Conservation (phyloP, 2,797 vertebrate species). For the Epinephelus coioides region DNA sequence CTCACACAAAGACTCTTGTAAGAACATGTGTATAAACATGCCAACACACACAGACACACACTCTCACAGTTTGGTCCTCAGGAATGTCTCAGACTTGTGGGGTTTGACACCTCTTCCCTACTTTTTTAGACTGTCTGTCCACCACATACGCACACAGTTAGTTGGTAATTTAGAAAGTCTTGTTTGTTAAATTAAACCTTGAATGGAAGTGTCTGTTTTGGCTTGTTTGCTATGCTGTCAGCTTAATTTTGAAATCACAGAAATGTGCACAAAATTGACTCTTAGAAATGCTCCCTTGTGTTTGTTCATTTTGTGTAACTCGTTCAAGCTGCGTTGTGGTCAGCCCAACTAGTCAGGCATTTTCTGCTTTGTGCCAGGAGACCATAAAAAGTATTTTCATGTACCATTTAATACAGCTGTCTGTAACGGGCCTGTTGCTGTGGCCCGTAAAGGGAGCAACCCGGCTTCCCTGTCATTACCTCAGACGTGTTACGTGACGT, state of each 20-base stretch:
- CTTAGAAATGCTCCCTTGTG: not conserved
- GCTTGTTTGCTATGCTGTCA: not conserved
- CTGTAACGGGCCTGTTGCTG: slow-evolving; percentile 24
- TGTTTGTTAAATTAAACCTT: no score
- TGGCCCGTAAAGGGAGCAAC: slow-evolving; percentile 40
- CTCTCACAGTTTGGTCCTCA: slow-evolving; percentile 36
- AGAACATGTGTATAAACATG: slow-evolving; percentile 61
- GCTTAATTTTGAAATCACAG: not conserved
- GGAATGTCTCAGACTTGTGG: slow-evolving; percentile 61
- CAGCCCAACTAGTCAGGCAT: slow-evolving; percentile 36
- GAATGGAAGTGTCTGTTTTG: not conserved
- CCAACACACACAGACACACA: slow-evolving; percentile 33
- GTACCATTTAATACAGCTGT: slow-evolving; percentile 38
- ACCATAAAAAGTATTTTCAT: slow-evolving; percentile 55
- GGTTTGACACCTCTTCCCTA: slow-evolving; percentile 56
- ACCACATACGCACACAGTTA: not conserved
- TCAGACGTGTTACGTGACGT: slow-evolving; percentile 66
- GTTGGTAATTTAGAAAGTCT: no score
- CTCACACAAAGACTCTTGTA: slow-evolving; percentile 37
- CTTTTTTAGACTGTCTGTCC: slow-evolving; percentile 29
- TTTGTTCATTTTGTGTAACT: slow-evolving; percentile 19
- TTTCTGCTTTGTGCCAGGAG: slow-evolving; percentile 47
- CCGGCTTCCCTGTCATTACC: slow-evolving; percentile 64
- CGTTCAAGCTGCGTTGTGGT: slow-evolving; percentile 11
- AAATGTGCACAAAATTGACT: not conserved